Evolutionary conservation across 1,140 invertebrate species (phyloP).

Genomic region (Drosophila tristis): DNA sequence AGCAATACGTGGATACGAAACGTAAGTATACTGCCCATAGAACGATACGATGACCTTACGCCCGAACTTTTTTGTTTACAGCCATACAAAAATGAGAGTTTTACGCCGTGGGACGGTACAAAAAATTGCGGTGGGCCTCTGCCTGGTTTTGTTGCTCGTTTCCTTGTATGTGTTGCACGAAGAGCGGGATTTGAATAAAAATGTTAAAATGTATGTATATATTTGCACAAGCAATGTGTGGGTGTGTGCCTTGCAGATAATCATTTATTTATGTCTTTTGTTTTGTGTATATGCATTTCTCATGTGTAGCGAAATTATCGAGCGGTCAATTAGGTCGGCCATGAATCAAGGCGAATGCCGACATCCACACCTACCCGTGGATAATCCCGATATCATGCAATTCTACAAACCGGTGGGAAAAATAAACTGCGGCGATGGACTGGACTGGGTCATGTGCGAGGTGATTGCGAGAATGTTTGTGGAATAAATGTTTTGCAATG

Average conservation of each 20-base stretch:
- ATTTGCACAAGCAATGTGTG: neutral
- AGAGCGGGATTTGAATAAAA: constrained; percentile 43
- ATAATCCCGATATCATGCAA: constrained; percentile 88
- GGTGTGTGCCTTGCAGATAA: no score
- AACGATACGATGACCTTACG: no score
- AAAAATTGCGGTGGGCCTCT: constrained; percentile 22
- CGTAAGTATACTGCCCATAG: no score
- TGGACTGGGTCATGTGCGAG: constrained; percentile 86
- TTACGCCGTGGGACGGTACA: constrained; percentile 39
- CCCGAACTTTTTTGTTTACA: neutral
- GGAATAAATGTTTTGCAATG: neutral
- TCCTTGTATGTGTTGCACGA: constrained; percentile 24
- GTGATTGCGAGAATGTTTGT: constrained; percentile 54
- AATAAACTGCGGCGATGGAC: constrained; percentile 86
- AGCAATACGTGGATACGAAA: no score
- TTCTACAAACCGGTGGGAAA: constrained; percentile 87
- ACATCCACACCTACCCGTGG: constrained; percentile 87
- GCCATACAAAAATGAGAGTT: constrained; percentile 37
- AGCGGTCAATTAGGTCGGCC: constrained; percentile 80
- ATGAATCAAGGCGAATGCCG: constrained; percentile 86
- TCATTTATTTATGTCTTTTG: constrained; percentile 15
- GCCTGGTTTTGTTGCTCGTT: constrained; percentile 1
- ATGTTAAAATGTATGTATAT: constrained; percentile 47
- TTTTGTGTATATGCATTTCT: neutral
- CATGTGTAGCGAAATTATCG: constrained; percentile 76